Conservation (phyloP, 2,888 invertebrate genomes). For the Strigamia transsilvanica region DNA sequence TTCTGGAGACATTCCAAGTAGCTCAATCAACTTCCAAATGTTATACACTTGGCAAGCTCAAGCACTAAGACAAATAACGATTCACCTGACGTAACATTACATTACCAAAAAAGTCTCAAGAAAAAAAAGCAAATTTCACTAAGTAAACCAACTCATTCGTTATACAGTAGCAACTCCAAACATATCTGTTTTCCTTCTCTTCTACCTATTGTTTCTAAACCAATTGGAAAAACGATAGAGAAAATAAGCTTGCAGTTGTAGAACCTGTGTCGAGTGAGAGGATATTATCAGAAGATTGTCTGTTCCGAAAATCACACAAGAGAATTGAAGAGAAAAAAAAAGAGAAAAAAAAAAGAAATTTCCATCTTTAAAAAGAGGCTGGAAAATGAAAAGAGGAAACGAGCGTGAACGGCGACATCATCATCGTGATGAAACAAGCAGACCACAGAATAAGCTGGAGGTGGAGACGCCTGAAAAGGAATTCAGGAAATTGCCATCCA, state of each 20-base stretch:
- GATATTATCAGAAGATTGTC: conserved; percentile 40
- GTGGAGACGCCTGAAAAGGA: conserved; percentile 31
- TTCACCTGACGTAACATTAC: conserved; percentile 14
- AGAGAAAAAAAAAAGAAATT: neutral
- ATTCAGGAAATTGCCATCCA: conserved; percentile 42
- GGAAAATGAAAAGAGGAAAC: conserved; percentile 44
- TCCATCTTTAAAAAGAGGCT: conserved; percentile 47
- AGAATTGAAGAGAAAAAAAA: conserved; percentile 17
- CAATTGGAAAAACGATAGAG: conserved; percentile 3
- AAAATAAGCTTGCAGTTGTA: conserved; percentile 3
- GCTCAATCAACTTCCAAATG: conserved; percentile 41
- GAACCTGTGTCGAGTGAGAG: neutral
- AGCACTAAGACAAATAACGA: conserved; percentile 22
- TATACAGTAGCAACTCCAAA: conserved; percentile 37
- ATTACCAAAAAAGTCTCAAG: conserved; percentile 1
- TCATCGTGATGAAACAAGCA: conserved; percentile 35
- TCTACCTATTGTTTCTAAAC: neutral
- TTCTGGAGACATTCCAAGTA: conserved; percentile 38
- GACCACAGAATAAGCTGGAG: conserved; percentile 31
- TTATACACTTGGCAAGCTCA: conserved; percentile 36
- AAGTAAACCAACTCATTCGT: conserved; percentile 47
- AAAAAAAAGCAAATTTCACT: conserved; percentile 41
- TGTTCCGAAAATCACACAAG: conserved; percentile 15
- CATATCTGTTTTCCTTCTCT: neutral
- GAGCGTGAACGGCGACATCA: conserved; percentile 33